Base-by-base conservation (phyloP, 2,888 invertebrate genomes). In the Machimus rusticus region DNA sequence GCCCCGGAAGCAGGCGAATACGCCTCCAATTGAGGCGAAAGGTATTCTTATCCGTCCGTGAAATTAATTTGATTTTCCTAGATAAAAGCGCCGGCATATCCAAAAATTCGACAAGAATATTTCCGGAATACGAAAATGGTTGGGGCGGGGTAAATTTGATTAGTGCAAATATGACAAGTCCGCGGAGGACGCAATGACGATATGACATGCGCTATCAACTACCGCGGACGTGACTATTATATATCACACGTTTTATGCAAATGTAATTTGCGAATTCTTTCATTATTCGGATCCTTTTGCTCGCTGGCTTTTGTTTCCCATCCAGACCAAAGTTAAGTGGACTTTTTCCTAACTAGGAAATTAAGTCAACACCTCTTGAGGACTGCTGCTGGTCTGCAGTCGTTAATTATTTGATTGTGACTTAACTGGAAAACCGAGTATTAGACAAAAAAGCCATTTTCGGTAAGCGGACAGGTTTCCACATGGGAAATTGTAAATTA, bases 221-320 rank as follows among this genome's bases (percentile, higher is more conserved):
- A 82, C 14, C 57, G 16, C 34, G 82, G 82, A 82, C 82, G 82
- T 82, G 82, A 82, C 82, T 57, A 66, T 82, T 82, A 66, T 82
- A 37, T 57, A 55, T 82, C 82, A 82, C 82, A 82, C 82, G 82
- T 82, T 82, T 82, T 82, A 82, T 82, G 82, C 82, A 82, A 82
- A 82, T 82, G 82, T 57, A 82, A 82, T 82, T 82, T 82, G 23
- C 34, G 57, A 82, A 82, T 82, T 82, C 82, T 51, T 82, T 82
- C 82, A 82, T 82, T 82, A 82, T 23, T 19, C 9, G 57, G 57
- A 51, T 82, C 57, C 79, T 51, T 79, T 51, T 28, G 12, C 9
- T 34, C 23, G 57, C 66, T 66, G 66, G 66, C 28, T 55, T 79
- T 79, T n/a, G n/a, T 46, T 51, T 5, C 31, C 43, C 9, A 37